Percentiles rank a stretch among this genome's conserved stretches.
Conservation (phyloP, 2,888 invertebrate genomes). For the Allacma fusca region DNA sequence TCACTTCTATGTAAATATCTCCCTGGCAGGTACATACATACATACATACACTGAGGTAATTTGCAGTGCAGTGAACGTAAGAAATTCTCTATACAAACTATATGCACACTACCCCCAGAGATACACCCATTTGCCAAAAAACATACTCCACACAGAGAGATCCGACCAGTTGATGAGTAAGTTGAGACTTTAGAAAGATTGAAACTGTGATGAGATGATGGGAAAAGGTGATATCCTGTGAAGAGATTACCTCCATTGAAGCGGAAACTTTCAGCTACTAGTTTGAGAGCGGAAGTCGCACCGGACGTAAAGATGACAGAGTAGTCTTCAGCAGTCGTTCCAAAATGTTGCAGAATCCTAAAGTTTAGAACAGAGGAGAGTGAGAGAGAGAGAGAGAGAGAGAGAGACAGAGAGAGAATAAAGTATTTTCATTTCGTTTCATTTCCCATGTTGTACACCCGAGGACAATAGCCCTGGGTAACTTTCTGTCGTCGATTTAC, state of each 20-base stretch:
- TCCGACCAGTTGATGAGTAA: constrained; percentile 7
- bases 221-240: constrained; percentile 52
- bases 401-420: not conserved
- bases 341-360: constrained; percentile 84
- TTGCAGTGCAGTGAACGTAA: not conserved
- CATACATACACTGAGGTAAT: too few species aligned
- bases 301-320: constrained; percentile 92
- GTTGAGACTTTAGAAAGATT: constrained; percentile 19
- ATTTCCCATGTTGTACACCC: constrained; percentile 43
- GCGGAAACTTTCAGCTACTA: constrained; percentile 73
- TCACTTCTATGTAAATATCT: too few species aligned
- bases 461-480: constrained; percentile 23
- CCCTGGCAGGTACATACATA: too few species aligned
- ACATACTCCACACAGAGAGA: not conserved
- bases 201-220: constrained; percentile 36
- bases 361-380: constrained; percentile 21
- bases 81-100: not conserved
- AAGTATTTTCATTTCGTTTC: constrained; percentile 34
- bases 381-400: not conserved
- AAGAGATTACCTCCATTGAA: constrained; percentile 59
- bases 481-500: constrained; percentile 11
- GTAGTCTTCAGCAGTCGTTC: constrained; percentile 81
- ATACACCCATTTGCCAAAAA: too few species aligned
- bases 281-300: constrained; percentile 85
- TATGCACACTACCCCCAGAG: not conserved